Conservation (phyloP, 53 echinoderm and acorn worm species). For the Hippasteria phrygiana region DNA sequence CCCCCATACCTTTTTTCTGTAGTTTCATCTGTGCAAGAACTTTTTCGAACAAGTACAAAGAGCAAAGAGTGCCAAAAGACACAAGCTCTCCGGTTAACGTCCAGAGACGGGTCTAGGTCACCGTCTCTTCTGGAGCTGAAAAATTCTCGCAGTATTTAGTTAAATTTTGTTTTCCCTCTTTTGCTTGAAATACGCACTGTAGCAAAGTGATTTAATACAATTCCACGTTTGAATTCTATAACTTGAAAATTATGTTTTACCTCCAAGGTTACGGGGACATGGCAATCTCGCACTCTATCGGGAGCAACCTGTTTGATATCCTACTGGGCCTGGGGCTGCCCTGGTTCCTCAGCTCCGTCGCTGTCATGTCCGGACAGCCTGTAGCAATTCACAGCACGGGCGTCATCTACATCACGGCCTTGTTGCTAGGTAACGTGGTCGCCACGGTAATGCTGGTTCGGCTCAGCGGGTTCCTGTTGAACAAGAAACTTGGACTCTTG, state of each 20-base stretch:
- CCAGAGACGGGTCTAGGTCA: no score
- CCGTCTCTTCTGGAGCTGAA: no score
- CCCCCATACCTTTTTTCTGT: no score
- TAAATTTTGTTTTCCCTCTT: no score
- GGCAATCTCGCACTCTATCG: conserved; percentile 97
- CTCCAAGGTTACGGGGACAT: conserved; percentile 86
- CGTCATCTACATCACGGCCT: conserved; percentile 72
- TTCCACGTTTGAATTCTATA: no score
- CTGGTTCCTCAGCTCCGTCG: conserved; percentile 86
- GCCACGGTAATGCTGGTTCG: conserved; percentile 59
- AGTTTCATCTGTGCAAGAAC: no score
- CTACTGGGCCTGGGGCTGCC: conserved; percentile 91
- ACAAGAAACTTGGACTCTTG: conserved; percentile 74
- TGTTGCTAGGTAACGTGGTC: conserved; percentile 78
- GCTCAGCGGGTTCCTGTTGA: conserved; percentile 64
- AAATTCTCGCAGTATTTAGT: no score
- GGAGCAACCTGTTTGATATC: conserved; percentile 96
- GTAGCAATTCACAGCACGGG: conserved; percentile 79
- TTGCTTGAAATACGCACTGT: no score
- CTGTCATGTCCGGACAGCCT: conserved; percentile 55
- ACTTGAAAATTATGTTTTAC: not conserved
- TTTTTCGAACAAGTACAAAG: no score
- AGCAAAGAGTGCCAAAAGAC: no score
- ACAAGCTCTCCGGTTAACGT: no score
- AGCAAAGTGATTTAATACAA: no score